phyloP scores from a whole-genome alignment of 2,797 vertebrate species.

The Hybognathus amarus region DNA sequence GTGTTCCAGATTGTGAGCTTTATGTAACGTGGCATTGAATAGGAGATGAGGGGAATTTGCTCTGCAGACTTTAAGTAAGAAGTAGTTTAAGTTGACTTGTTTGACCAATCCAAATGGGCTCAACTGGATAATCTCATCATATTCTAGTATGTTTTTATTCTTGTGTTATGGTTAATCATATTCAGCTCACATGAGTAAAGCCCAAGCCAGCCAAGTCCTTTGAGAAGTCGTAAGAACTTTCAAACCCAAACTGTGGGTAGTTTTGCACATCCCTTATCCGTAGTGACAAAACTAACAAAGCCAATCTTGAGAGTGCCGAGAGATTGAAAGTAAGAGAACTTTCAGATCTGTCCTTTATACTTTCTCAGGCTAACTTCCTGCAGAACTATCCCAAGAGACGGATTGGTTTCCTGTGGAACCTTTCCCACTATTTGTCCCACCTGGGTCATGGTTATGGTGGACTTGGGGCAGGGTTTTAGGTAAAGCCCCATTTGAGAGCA shows the following conservation, averaged over 20 bases:
- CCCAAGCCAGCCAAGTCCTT: not conserved
- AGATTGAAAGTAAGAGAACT: not conserved
- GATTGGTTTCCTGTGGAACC: constrained; percentile 43
- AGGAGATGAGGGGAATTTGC: not conserved
- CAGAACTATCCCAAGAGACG: constrained; percentile 30
- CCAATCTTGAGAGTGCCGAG: not conserved
- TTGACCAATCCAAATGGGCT: not conserved
- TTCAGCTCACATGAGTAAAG: not conserved
- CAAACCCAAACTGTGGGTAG: not conserved
- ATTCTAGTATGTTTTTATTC: not conserved
- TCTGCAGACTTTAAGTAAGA: not conserved
- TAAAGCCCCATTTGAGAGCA: constrained; percentile 43
- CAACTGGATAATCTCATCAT: not conserved
- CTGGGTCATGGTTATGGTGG: constrained; percentile 34
- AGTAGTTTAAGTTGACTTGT: not conserved
- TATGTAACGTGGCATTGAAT: not conserved
- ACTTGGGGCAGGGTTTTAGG: constrained; percentile 9
- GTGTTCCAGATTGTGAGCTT: not conserved
- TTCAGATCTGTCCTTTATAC: constrained; percentile 17
- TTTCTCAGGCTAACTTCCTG: constrained; percentile 33
- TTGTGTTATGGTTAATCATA: not conserved
- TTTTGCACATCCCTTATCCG: not conserved
- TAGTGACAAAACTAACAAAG: constrained; percentile 9
- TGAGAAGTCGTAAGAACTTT: not conserved
- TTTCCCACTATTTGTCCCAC: constrained; percentile 43